Percentiles rank a stretch among this genome's conserved stretches.
phyloP scores from a whole-genome alignment of 1,140 invertebrate species.

The Mercenaria mercenaria region DNA sequence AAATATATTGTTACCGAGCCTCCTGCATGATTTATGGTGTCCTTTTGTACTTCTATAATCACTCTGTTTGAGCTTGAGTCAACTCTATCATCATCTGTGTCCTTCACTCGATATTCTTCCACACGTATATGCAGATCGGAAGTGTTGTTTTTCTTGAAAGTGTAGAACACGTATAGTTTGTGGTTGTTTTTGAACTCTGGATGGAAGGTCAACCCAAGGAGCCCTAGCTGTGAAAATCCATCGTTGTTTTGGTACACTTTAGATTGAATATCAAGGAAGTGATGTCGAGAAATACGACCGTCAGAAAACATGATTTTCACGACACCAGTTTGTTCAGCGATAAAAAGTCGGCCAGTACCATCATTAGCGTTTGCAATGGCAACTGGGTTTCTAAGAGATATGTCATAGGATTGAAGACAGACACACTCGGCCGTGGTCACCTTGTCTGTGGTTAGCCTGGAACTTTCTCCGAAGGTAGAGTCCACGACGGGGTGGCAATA shows the following conservation, averaged over 20 bases:
- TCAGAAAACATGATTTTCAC: conserved; percentile 77
- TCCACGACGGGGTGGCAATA: not conserved
- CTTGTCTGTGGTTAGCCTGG: not conserved
- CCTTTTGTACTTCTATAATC: not conserved
- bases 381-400: not conserved
- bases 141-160: not conserved
- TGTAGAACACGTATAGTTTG: conserved; percentile 82
- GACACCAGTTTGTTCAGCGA: conserved; percentile 79
- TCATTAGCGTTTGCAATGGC: conserved; percentile 67
- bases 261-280: conserved; percentile 73
- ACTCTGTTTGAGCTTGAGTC: not conserved
- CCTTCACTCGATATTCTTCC: not conserved
- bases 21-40: not conserved
- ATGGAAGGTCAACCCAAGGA: conserved; percentile 82
- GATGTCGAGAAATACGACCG: conserved; percentile 57
- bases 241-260: conserved; percentile 39
- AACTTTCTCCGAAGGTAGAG: not conserved
- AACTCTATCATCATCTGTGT: not conserved
- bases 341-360: conserved; percentile 78
- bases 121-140: not conserved
- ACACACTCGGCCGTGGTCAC: not conserved
- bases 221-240: conserved; percentile 79
- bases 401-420: not conserved
- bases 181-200: conserved; percentile 78
- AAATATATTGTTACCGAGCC: not conserved